These are phyloP conservation scores for Pterois miles DNA, from an alignment of 2,797 vertebrate genomes.

Conservation along the genomic window DNA sequence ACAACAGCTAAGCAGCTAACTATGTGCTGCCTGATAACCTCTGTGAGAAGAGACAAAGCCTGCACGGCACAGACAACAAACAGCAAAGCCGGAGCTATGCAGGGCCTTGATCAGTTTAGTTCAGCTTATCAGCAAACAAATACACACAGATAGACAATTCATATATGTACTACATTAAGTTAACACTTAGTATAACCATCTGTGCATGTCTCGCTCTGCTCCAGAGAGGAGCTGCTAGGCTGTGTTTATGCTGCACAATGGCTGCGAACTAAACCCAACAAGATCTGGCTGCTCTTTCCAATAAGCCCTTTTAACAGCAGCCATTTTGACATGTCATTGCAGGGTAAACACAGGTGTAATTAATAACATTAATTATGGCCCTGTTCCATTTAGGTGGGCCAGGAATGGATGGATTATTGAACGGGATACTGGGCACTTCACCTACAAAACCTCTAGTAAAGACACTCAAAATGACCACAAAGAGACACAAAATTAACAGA, in stretches of 20 bases:
- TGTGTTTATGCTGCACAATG: background rate
- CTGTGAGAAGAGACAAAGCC: conserved; percentile 29
- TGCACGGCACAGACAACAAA: background rate
- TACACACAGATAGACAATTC: background rate
- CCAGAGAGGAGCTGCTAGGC: too few relatives aligned
- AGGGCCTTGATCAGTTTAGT: background rate
- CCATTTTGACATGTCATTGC: too few relatives aligned
- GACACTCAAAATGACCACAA: too few relatives aligned
- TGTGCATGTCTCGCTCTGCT: background rate
- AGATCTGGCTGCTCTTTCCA: background rate
- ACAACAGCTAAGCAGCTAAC: conserved; percentile 49
- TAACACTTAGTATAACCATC: too few relatives aligned
- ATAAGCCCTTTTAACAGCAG: background rate
- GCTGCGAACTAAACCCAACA: background rate
- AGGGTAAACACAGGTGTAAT: too few relatives aligned
- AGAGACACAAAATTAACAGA: too few relatives aligned
- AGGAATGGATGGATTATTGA: too few relatives aligned
- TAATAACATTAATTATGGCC: too few relatives aligned
- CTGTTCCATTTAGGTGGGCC: too few relatives aligned
- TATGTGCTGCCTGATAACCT: conserved; percentile 58
- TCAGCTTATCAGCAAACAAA: conserved; percentile 7
- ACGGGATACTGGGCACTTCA: too few relatives aligned
- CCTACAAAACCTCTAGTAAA: too few relatives aligned
- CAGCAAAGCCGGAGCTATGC: background rate
- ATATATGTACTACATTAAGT: background rate